A percentile compares a stretch with the other conserved stretches of the same genome.
Evolutionary conservation across 2,113 vertebrate species (phyloP).

Genomic region (Calidris pygmaea): DNA sequence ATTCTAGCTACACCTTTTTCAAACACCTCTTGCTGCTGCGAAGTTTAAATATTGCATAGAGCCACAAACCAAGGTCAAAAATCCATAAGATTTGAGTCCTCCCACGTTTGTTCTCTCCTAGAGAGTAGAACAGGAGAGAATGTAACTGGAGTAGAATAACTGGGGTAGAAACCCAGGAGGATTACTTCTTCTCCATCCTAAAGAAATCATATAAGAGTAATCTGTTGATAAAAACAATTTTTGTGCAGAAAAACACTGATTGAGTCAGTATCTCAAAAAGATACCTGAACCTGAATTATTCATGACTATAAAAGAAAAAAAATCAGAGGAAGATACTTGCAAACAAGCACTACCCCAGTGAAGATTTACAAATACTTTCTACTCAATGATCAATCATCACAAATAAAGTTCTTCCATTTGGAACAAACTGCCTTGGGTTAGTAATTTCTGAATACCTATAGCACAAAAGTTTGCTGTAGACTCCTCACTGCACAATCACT

Average conservation of each 20-base stretch:
- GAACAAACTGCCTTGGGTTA: neutral
- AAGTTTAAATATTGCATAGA: neutral
- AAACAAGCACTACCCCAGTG: neutral
- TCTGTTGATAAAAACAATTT: neutral
- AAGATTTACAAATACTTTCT: neutral
- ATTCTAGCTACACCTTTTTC: neutral
- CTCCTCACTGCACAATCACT: neutral
- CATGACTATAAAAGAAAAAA: neutral
- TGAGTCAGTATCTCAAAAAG: neutral
- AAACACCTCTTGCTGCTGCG: neutral
- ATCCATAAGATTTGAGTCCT: neutral
- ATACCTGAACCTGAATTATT: neutral
- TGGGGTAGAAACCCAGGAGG: fast-evolving
- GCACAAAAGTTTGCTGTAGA: neutral
- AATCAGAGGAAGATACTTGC: neutral
- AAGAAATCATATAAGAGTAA: neutral
- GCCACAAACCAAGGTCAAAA: neutral
- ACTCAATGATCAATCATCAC: neutral
- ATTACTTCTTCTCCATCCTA: neutral
- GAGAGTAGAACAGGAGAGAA: too few relatives aligned
- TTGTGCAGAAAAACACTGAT: neutral
- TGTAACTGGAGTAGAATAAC: neutral
- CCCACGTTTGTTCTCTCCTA: neutral
- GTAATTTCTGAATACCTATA: neutral
- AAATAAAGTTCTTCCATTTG: neutral